Conservation (phyloP, 2,113 vertebrate genomes). For the Bubo bubo region DNA sequence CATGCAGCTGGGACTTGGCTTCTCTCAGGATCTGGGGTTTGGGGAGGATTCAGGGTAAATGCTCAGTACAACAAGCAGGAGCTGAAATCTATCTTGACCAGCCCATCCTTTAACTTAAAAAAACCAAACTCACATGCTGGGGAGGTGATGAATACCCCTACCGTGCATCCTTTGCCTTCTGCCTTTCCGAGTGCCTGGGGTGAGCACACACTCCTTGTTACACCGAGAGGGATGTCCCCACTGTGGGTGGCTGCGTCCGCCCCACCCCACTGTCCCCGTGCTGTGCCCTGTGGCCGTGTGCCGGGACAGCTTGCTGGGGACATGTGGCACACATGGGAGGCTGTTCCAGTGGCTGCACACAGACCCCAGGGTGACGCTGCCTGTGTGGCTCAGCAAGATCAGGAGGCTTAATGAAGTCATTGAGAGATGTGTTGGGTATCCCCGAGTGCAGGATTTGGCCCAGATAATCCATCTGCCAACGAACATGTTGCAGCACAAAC, state of each 20-base stretch:
- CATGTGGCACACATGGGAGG: background rate
- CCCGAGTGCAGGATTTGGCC: background rate
- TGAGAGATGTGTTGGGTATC: background rate
- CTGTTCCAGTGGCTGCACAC: background rate
- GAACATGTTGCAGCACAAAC: background rate
- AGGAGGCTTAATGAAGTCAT: background rate
- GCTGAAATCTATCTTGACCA: background rate
- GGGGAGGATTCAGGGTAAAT: background rate
- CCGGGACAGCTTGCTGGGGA: background rate
- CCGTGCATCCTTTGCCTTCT: background rate
- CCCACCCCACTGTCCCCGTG: accelerated
- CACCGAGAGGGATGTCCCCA: accelerated
- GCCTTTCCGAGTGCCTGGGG: background rate
- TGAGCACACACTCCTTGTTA: accelerated
- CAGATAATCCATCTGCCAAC: constrained; percentile 6
- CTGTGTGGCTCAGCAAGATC: background rate
- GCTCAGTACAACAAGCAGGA: background rate
- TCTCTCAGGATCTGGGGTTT: background rate
- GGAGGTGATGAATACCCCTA: background rate
- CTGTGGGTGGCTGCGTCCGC: background rate
- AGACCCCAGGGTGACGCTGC: accelerated
- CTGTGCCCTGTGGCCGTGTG: accelerated
- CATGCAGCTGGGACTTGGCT: background rate
- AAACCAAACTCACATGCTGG: background rate
- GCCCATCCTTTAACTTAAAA: background rate